Evolutionary conservation across 2,888 invertebrate genomes (phyloP).

Genomic region (Palloptera scutellata): DNA sequence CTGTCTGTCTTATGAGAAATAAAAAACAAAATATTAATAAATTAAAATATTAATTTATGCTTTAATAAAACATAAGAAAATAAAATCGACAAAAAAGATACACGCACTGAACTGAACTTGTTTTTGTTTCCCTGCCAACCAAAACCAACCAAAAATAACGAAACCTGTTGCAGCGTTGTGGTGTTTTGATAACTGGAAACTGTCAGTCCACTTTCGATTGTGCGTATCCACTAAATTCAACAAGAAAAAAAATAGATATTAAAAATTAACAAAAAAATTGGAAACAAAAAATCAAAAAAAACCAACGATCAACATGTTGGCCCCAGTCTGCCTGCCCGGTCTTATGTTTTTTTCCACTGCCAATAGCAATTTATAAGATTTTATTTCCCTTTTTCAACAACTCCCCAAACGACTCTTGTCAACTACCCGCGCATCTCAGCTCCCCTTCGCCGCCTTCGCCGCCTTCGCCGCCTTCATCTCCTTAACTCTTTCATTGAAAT

Average conservation of each 20-base stretch:
- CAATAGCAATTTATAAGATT: no score
- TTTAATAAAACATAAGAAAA: slow-evolving; percentile 6
- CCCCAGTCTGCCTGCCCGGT: no score
- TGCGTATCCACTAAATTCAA: slow-evolving; percentile 6
- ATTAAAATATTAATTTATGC: slow-evolving; percentile 33
- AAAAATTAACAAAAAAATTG: no score
- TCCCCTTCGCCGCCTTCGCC: no score
- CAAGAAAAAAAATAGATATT: no score
- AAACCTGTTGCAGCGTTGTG: slow-evolving; percentile 27
- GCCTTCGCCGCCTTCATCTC: no score
- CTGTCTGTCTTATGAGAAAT: slow-evolving; percentile 8
- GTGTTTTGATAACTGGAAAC: background rate
- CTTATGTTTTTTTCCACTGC: no score
- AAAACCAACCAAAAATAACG: slow-evolving; percentile 28
- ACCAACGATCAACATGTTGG: no score
- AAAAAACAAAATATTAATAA: slow-evolving; percentile 26
- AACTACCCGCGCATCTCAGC: no score
- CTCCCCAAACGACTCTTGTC: no score
- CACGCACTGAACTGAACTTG: slow-evolving; percentile 7
- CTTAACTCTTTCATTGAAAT: slow-evolving; percentile 17
- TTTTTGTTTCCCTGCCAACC: slow-evolving; percentile 6
- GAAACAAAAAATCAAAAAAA: no score
- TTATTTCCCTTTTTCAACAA: no score
- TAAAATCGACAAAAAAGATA: background rate
- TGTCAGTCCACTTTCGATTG: slow-evolving; percentile 37